These are phyloP conservation scores for Zaprionus ghesquierei DNA, from an alignment of 1,140 invertebrate genomes.

Conservation along the genomic window DNA sequence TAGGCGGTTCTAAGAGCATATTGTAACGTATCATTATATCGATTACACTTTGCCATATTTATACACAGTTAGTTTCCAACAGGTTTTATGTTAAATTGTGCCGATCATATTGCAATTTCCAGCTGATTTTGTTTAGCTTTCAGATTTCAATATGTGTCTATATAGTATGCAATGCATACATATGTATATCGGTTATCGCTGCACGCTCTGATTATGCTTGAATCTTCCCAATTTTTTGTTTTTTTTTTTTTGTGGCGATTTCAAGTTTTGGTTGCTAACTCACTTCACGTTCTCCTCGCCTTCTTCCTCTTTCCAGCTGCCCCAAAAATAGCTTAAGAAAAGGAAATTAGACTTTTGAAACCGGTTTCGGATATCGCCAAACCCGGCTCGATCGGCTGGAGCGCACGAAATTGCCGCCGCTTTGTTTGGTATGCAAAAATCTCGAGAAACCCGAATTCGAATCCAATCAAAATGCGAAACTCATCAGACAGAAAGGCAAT, in stretches of 20 bases:
- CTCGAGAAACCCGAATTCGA: neutral
- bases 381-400: conserved; percentile 1
- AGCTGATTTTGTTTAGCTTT: neutral
- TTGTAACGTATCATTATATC: neutral
- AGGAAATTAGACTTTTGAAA: conserved; percentile 36
- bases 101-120: neutral
- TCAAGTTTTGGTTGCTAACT: conserved; percentile 34
- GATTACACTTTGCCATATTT: neutral
- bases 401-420: neutral
- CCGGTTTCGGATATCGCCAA: conserved; percentile 24
- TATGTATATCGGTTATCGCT: neutral
- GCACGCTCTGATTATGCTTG: neutral
- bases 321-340: conserved; percentile 29
- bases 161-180: neutral
- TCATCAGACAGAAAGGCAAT: conserved; percentile 3
- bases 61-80: neutral
- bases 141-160: neutral
- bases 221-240: neutral
- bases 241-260: neutral
- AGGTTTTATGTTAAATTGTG: too few species aligned
- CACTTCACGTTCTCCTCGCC: conserved; percentile 9
- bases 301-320: conserved; percentile 6
- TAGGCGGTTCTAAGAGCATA: too few species aligned
- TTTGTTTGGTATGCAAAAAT: conserved; percentile 17
- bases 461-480: conserved; percentile 16